Evolutionary conservation across 2,113 vertebrate species (phyloP).

Genomic region (Oncorhynchus mykiss): DNA sequence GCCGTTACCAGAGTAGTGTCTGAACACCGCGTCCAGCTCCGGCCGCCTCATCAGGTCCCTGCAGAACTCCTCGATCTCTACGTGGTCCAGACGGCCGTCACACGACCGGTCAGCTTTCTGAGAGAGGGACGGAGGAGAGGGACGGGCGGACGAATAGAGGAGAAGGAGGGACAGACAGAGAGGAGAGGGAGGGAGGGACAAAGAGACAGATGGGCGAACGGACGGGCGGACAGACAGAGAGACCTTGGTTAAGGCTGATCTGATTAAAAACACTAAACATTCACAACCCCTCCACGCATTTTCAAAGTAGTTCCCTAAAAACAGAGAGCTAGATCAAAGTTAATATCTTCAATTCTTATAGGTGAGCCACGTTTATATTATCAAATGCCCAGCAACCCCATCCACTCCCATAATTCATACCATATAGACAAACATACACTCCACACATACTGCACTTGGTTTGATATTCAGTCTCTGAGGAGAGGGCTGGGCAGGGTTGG

Average conservation of each 20-base stretch:
- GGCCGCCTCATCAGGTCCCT: slow-evolving; percentile 85
- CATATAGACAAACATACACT: too few species aligned
- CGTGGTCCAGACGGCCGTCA: slow-evolving; percentile 82
- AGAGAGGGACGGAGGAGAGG: neutral
- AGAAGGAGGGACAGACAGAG: neutral
- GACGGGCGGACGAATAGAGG: neutral
- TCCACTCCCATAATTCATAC: too few species aligned
- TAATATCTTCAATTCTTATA: neutral
- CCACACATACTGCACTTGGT: too few species aligned
- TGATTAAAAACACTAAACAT: neutral
- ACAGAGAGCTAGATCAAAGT: neutral
- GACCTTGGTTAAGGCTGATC: neutral
- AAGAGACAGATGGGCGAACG: neutral
- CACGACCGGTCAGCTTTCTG: slow-evolving; percentile 88
- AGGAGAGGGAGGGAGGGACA: neutral
- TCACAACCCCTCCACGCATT: neutral
- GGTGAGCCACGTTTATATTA: neutral
- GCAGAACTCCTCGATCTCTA: slow-evolving; percentile 91
- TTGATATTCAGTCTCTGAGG: too few species aligned
- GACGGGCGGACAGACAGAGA: neutral
- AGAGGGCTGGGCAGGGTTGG: too few species aligned
- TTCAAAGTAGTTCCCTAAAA: neutral
- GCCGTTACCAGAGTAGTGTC: slow-evolving; percentile 84
- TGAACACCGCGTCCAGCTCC: slow-evolving; percentile 87
- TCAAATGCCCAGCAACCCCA: neutral